A percentile compares a stretch with the other conserved stretches of the same genome.
These are phyloP conservation scores for Chrysolina americana DNA, from an alignment of 2,888 invertebrate species.

Conservation along the genomic window DNA sequence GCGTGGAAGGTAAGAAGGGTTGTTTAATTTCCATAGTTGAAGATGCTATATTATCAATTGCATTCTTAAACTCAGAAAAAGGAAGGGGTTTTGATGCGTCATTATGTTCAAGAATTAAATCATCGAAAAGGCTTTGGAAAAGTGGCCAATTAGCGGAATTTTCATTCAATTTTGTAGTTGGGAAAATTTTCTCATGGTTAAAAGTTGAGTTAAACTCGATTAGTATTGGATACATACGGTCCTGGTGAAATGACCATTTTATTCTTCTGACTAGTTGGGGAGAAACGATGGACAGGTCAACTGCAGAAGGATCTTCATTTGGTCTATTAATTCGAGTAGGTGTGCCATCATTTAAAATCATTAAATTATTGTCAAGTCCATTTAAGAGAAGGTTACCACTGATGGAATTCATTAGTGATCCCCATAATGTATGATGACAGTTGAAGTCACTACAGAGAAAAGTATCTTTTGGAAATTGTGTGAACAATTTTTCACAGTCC, in stretches of 20 bases:
- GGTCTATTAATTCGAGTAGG: background rate
- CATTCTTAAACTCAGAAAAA: background rate
- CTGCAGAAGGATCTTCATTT: no score
- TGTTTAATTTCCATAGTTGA: background rate
- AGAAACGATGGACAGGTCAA: no score
- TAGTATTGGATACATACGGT: background rate
- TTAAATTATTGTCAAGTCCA: background rate
- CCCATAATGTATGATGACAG: background rate
- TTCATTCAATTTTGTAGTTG: background rate
- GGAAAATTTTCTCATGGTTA: background rate
- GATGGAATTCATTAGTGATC: background rate
- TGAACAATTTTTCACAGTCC: background rate
- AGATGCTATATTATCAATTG: constrained; percentile 11
- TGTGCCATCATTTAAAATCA: constrained; percentile 3
- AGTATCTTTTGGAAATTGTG: background rate
- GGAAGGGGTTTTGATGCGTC: background rate
- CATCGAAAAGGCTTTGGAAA: background rate
- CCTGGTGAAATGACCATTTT: no score
- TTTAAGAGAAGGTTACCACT: background rate
- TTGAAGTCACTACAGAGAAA: background rate
- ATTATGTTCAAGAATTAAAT: no score
- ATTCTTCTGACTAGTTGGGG: no score
- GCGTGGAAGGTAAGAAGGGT: background rate
- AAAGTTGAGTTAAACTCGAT: background rate
- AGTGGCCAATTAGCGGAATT: background rate